Base-by-base conservation (phyloP, 1,140 invertebrate species). In the Drosophila yakuba region DNA sequence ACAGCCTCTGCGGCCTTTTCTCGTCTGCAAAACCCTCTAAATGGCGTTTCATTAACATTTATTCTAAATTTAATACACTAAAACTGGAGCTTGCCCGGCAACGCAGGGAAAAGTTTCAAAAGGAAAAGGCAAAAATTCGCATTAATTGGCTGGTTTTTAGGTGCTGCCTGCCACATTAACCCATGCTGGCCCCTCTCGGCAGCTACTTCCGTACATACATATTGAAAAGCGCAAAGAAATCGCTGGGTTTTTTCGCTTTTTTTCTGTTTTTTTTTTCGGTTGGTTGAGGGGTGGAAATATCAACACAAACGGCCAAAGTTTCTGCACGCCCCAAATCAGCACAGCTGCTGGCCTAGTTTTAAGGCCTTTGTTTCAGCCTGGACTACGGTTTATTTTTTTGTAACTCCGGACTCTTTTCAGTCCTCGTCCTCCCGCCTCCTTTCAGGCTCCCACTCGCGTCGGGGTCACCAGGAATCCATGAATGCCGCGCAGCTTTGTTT, bases 11-110 rank as follows among this genome's bases (percentile, higher is more conserved):
- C 1, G 10, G 3, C 43, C 12, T 28, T 61, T 50, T 28, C 2
- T 1, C 3, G 2, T 4, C n/a, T 50, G 3, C 7, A 39, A 44
- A 38, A 45, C 52, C 73, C 47, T 71, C 62, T 66, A 86, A 86
- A 88, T 79, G 50, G 78, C 74, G 74, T 82, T 86, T 86, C 82
- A 86, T 88, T 86, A 86, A 79, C 83, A 86, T 86, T 86, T 86
- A 83, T 82, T 86, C 79, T 83, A 88, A 86, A 73, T 88, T 88
- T 79, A 88, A 88, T 79, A 88, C 63, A 80, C 80, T 64, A 66
- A 15, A 35, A 47, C 43, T 36, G 3, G 15, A 17, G n/a, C 45
- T 14, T 12, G 15, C 8, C 44, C 10, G 4, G 10, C 10, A 20
- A n/a, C 14, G n/a, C n/a, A 4, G 23, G 15, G 20, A 36, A 60